phyloP scores from a whole-genome alignment of 2,113 vertebrate genomes.

The Eurypyga helias region DNA sequence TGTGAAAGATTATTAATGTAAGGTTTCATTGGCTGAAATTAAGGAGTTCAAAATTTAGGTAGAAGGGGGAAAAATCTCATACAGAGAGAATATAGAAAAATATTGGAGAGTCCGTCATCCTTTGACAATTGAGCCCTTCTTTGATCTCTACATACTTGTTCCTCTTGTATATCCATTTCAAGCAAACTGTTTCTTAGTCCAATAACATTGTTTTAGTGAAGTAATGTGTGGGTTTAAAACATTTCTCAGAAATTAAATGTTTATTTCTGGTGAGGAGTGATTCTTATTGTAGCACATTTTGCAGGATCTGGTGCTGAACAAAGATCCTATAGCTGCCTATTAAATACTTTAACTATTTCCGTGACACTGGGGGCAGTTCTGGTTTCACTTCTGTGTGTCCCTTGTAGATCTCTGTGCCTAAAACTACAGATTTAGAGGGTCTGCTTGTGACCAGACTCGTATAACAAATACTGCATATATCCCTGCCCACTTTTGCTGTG shows the following conservation, averaged over 20 bases:
- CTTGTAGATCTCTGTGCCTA: not conserved
- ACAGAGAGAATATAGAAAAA: not conserved
- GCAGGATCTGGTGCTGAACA: not conserved
- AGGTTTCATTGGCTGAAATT: not conserved
- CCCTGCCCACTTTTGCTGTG: not conserved
- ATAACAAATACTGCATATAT: not conserved
- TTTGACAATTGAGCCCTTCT: not conserved
- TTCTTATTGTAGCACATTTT: not conserved
- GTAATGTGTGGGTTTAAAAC: not conserved
- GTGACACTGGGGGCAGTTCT: not conserved
- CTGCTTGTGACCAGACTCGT: not conserved
- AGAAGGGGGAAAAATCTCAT: not conserved
- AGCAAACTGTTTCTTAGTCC: not conserved
- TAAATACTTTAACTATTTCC: not conserved
- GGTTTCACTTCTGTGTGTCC: not conserved
- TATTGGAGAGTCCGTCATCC: not conserved
- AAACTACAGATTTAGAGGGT: not conserved
- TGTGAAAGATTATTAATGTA: not conserved
- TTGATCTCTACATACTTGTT: not conserved
- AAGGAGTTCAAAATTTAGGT: not conserved
- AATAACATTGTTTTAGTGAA: not conserved
- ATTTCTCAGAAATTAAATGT: not conserved
- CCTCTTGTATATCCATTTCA: not conserved
- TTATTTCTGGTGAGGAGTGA: not conserved
- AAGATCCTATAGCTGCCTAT: not conserved